Percentiles rank a stretch among this genome's conserved stretches.
Conservation (phyloP, 2,113 vertebrate genomes). For the Sakesphorus luctuosus region DNA sequence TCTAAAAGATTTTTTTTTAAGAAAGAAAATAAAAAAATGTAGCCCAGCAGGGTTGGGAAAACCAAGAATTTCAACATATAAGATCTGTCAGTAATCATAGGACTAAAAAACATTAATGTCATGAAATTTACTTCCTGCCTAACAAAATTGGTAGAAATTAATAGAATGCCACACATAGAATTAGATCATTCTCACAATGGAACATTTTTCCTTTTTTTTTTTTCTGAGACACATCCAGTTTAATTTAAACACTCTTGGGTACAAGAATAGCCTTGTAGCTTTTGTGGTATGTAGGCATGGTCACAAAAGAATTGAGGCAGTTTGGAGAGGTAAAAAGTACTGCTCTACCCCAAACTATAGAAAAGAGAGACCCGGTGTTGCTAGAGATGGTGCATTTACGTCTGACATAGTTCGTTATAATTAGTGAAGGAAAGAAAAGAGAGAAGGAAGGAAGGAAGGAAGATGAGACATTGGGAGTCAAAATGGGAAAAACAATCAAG, state of each 20-base stretch:
- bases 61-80: background rate
- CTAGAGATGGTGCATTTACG: background rate
- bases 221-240: background rate
- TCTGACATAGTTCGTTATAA: background rate
- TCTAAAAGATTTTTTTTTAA: background rate
- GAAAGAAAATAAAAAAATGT: background rate
- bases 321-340: background rate
- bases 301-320: background rate
- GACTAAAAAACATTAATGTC: background rate
- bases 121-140: background rate
- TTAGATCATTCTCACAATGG: background rate
- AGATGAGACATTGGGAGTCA: background rate
- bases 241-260: background rate
- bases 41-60: background rate
- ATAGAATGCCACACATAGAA: background rate
- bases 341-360: background rate
- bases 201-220: background rate
- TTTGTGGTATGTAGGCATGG: conserved; percentile 18
- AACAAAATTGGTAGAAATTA: conserved; percentile 11
- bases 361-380: background rate
- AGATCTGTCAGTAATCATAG: background rate
- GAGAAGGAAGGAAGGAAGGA: background rate
- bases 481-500: background rate
- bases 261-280: conserved; percentile 32
- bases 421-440: background rate